Evolutionary conservation across 2,888 invertebrate species (phyloP).

Genomic region (Spilarctia lutea): DNA sequence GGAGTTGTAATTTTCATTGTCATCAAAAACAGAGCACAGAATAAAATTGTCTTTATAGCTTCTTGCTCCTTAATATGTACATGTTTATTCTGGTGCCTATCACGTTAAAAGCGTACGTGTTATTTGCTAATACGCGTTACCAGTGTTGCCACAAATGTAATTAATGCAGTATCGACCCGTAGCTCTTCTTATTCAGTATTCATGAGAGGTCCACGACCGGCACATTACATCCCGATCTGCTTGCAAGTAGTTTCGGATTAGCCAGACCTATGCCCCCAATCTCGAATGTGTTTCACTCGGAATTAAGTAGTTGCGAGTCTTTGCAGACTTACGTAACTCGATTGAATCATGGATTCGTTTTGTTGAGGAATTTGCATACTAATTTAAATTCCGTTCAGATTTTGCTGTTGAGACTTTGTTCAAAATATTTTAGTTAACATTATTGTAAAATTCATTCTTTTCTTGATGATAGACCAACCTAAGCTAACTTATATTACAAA

Average conservation of each 20-base stretch:
- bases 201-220: constrained; percentile 73
- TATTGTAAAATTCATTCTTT: neutral
- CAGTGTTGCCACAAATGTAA: constrained; percentile 48
- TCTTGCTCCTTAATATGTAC: constrained; percentile 19
- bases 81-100: constrained; percentile 4
- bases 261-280: constrained; percentile 57
- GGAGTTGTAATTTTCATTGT: neutral
- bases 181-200: constrained; percentile 72
- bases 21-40: neutral
- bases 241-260: constrained; percentile 79
- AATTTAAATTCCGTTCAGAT: constrained; percentile 2
- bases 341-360: constrained; percentile 28
- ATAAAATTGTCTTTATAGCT: constrained; percentile 9
- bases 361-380: constrained; percentile 10
- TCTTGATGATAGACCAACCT: too few species aligned
- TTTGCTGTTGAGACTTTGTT: neutral
- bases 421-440: neutral
- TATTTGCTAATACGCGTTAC: constrained; percentile 41
- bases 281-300: constrained; percentile 67
- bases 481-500: too few species aligned
- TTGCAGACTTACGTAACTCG: constrained; percentile 53
- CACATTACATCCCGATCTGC: constrained; percentile 76
- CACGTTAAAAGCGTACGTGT: constrained; percentile 4
- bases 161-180: constrained; percentile 56
- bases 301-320: constrained; percentile 69